Conservation (phyloP, 2,888 invertebrate genomes). For the Hypercompe scribonia region DNA sequence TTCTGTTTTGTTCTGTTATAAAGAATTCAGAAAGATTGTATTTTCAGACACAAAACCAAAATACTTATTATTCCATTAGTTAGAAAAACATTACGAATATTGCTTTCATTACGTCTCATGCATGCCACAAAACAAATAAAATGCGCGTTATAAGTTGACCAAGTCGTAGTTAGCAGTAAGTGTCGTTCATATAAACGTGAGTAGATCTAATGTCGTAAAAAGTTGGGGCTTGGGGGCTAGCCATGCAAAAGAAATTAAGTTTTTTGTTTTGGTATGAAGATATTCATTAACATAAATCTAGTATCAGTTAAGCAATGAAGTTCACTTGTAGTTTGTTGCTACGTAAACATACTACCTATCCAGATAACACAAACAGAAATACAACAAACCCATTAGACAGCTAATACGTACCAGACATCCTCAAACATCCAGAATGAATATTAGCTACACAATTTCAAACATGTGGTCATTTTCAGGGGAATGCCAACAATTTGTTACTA, state of each 20-base stretch:
- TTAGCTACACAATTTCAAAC: background rate
- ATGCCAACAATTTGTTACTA: constrained; percentile 32
- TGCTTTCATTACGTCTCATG: background rate
- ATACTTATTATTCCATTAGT: background rate
- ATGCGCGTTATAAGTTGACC: background rate
- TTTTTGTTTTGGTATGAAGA: background rate
- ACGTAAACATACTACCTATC: background rate
- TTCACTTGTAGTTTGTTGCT: background rate
- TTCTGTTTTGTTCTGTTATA: background rate
- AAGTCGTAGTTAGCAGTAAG: background rate
- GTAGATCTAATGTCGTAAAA: background rate
- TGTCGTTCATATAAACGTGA: background rate
- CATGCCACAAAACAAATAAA: background rate
- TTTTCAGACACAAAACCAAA: background rate
- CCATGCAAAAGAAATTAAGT: no score
- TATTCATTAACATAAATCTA: background rate
- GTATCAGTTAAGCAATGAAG: background rate
- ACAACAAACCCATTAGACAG: background rate
- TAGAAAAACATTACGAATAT: background rate
- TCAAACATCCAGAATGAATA: background rate
- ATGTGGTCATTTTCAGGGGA: background rate
- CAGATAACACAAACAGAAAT: background rate
- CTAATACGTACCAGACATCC: background rate
- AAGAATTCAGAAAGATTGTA: background rate
- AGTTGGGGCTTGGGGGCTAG: no score